A percentile compares a stretch with the other conserved stretches of the same genome.
Conservation (phyloP, 2,113 vertebrate species). For the Equus quagga region DNA sequence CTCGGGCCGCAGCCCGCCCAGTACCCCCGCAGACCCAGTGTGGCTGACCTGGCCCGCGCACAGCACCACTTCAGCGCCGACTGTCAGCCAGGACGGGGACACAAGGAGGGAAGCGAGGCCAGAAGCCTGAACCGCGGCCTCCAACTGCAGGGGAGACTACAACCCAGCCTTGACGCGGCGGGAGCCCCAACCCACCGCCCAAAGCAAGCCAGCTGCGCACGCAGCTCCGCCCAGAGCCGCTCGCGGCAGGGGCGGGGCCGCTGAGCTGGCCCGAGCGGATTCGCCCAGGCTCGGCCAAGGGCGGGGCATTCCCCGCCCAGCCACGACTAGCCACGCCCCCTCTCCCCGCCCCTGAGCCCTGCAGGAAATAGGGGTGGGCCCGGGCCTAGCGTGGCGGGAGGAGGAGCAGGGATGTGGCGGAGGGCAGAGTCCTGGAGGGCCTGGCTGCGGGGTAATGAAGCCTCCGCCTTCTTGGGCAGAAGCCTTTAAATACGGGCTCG, state of each 20-base stretch:
- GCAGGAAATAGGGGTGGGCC: slow-evolving; percentile 11
- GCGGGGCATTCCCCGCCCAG: fast-evolving
- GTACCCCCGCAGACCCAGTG: no score
- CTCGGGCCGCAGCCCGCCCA: background rate
- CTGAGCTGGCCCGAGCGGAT: background rate
- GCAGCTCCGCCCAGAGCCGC: background rate
- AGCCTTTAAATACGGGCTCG: slow-evolving; percentile 73
- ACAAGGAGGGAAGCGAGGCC: background rate
- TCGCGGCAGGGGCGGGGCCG: slow-evolving; percentile 49
- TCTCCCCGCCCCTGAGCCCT: fast-evolving
- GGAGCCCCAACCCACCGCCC: fast-evolving
- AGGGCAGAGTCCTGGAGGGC: background rate
- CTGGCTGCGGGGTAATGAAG: slow-evolving; percentile 64
- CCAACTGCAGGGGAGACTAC: fast-evolving
- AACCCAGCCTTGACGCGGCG: fast-evolving
- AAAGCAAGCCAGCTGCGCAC: fast-evolving
- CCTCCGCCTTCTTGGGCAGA: slow-evolving; percentile 68
- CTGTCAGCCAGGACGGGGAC: fast-evolving
- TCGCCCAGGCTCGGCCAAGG: fast-evolving
- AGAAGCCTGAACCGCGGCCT: fast-evolving
- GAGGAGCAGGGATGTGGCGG: background rate
- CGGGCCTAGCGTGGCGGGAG: background rate
- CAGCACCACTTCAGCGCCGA: background rate
- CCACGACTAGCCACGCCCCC: fast-evolving
- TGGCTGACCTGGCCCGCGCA: background rate